Conservation (phyloP, 2,888 invertebrate species). For the Cyaniris semiargus region DNA sequence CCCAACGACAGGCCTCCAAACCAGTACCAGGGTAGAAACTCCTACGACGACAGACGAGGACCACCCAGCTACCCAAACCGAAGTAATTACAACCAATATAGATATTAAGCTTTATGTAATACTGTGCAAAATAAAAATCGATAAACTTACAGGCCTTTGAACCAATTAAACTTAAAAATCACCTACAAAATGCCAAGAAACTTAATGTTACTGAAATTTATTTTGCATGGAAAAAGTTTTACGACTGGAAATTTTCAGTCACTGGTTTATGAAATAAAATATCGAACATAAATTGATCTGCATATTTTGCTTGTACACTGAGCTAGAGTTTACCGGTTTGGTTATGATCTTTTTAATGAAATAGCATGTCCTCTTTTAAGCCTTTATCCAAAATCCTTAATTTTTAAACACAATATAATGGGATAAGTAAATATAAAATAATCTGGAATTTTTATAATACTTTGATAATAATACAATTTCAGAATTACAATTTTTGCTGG, state of each 20-base stretch:
- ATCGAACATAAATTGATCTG: neutral
- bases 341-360: neutral
- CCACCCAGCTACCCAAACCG: conserved; percentile 16
- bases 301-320: conserved; percentile 8
- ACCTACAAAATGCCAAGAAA: neutral
- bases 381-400: neutral
- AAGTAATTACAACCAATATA: conserved; percentile 29
- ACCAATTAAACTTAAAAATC: neutral
- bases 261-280: neutral
- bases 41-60: conserved; percentile 46
- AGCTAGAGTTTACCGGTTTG: neutral
- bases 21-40: conserved; percentile 41
- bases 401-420: neutral
- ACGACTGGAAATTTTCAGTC: neutral
- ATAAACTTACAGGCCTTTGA: conserved; percentile 19
- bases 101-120: conserved; percentile 27
- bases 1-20: conserved; percentile 41
- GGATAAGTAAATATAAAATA: neutral
- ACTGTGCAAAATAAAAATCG: conserved; percentile 41
- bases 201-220: neutral
- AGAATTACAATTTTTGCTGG: neutral
- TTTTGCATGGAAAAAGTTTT: neutral
- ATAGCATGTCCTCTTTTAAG: neutral
- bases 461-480: neutral
- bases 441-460: neutral